Conservation (phyloP, 2,888 invertebrate species). For the Dicyrtoma fusca region DNA sequence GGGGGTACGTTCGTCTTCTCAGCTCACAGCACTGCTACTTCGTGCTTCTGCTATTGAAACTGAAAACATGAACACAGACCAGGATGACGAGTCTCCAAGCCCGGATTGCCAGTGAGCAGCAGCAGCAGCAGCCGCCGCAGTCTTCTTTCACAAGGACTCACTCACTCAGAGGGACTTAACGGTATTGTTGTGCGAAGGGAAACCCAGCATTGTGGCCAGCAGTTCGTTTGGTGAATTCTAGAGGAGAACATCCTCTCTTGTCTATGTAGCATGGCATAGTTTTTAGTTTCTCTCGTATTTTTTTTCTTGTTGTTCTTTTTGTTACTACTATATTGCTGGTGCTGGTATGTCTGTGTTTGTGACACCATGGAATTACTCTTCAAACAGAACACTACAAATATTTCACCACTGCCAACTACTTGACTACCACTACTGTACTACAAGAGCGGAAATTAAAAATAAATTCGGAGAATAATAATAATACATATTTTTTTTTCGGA, state of each 20-base stretch:
- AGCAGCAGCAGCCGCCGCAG: not conserved
- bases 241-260: conserved; percentile 26
- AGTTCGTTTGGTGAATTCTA: conserved; percentile 36
- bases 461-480: too few species aligned
- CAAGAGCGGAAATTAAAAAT: not conserved
- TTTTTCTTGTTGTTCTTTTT: too few species aligned
- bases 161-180: conserved; percentile 25
- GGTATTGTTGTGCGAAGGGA: conserved; percentile 31
- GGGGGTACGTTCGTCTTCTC: not conserved
- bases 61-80: too few species aligned
- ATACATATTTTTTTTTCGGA: too few species aligned
- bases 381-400: too few species aligned
- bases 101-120: not conserved
- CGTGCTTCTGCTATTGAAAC: too few species aligned
- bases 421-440: too few species aligned
- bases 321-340: too few species aligned
- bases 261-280: not conserved
- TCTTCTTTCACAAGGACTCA: not conserved
- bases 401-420: too few species aligned
- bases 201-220: conserved; percentile 25
- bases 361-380: not conserved
- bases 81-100: not conserved
- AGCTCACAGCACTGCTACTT: too few species aligned
- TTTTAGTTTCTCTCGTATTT: not conserved
- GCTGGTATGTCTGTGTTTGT: not conserved